Conservation (phyloP, 2,797 vertebrate species). For the Linurgus olivaceus region DNA sequence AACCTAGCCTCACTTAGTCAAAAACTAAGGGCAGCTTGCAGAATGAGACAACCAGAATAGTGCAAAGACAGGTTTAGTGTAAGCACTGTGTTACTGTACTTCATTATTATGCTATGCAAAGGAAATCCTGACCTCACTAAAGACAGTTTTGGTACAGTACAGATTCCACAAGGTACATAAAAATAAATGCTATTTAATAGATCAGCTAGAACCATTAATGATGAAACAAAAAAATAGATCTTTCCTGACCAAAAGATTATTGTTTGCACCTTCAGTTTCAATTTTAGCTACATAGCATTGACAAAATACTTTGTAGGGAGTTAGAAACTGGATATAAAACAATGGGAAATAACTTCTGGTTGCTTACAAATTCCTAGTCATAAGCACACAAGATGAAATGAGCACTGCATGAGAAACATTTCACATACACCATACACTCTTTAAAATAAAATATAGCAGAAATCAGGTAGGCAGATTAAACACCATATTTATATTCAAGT, state of each 20-base stretch:
- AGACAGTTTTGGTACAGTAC: background rate
- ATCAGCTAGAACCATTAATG: background rate
- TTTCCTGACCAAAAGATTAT: background rate
- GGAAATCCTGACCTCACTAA: background rate
- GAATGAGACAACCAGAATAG: background rate
- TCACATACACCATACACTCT: background rate
- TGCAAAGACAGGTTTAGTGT: background rate
- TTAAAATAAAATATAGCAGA: background rate
- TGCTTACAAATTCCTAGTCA: constrained; percentile 8
- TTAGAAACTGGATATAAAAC: background rate
- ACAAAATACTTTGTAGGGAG: background rate
- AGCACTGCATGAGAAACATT: constrained; percentile 23
- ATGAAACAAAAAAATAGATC: background rate
- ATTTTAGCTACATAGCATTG: background rate
- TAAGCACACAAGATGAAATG: constrained; percentile 7
- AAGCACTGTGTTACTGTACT: background rate
- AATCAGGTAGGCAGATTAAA: background rate
- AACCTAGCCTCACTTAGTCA: background rate
- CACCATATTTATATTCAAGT: background rate
- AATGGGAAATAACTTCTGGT: background rate
- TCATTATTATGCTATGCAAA: background rate
- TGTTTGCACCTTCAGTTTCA: background rate
- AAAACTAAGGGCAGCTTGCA: background rate
- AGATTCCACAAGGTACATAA: background rate
- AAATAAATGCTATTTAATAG: background rate